Percentiles rank a stretch among this genome's conserved stretches.
Conservation (phyloP, 2,797 vertebrate genomes). For the Pseudochirops cupreus region DNA sequence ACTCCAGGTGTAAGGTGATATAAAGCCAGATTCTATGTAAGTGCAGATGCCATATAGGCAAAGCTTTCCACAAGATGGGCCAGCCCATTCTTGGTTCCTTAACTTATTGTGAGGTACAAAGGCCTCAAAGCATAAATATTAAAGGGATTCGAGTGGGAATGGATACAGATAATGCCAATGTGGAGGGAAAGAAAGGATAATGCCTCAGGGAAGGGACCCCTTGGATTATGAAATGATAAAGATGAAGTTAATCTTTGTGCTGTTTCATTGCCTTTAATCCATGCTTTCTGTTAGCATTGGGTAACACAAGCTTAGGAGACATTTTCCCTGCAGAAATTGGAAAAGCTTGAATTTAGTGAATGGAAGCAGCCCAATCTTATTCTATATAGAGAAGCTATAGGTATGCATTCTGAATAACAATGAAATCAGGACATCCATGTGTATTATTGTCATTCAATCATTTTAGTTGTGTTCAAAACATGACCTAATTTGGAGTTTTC, state of each 20-base stretch:
- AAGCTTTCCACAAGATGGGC: neutral
- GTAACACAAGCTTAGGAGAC: neutral
- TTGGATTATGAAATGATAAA: neutral
- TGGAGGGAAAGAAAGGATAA: neutral
- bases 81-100: neutral
- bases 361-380: neutral
- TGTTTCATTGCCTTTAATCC: neutral
- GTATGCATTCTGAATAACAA: neutral
- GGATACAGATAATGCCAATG: neutral
- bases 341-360: neutral
- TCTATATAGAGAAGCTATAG: neutral
- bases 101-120: neutral
- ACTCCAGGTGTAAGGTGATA: neutral
- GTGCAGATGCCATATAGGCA: neutral
- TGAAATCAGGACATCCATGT: neutral
- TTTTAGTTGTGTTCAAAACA: neutral
- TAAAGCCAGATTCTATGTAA: neutral
- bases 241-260: neutral
- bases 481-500: neutral
- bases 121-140: neutral
- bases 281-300: neutral
- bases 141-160: neutral
- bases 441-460: neutral
- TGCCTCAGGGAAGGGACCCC: neutral
- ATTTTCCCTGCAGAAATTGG: neutral